phyloP scores from a whole-genome alignment of 2,888 invertebrate species.

The Patella ulyssiponensis region DNA sequence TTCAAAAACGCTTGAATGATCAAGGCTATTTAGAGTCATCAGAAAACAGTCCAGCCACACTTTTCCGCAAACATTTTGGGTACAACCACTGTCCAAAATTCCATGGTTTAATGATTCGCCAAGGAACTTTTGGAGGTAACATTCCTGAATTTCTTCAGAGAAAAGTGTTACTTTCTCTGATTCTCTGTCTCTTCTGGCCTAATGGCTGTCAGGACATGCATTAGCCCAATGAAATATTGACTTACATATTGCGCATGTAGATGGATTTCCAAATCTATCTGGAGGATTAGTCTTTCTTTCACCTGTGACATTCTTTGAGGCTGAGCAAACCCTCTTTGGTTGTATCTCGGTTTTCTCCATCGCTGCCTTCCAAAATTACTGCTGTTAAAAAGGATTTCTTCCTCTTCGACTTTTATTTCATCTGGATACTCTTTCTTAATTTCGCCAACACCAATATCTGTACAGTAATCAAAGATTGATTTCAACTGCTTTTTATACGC shows the following conservation, averaged over 20 bases:
- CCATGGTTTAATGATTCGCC: not conserved
- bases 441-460: not conserved
- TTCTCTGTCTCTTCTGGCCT: not conserved
- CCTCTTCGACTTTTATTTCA: no score
- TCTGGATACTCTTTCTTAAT: no score
- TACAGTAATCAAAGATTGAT: not conserved
- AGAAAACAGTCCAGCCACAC: not conserved
- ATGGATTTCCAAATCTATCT: not conserved
- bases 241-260: not conserved
- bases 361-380: not conserved
- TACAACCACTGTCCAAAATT: not conserved
- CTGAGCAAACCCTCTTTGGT: not conserved
- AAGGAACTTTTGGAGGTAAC: not conserved
- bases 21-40: not conserved
- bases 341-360: not conserved
- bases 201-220: not conserved
- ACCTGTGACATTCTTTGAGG: not conserved
- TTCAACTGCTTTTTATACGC: not conserved
- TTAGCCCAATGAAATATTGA: not conserved
- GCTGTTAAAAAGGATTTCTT: not conserved
- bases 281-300: not conserved
- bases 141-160: not conserved
- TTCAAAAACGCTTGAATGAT: not conserved
- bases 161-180: slow-evolving; percentile 1
- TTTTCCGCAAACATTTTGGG: not conserved